Percentiles rank a stretch among this genome's conserved stretches.
Evolutionary conservation across 35 echinoderm and acorn worm species (phyloP).

Genomic region (Ophioderma brevispina): DNA sequence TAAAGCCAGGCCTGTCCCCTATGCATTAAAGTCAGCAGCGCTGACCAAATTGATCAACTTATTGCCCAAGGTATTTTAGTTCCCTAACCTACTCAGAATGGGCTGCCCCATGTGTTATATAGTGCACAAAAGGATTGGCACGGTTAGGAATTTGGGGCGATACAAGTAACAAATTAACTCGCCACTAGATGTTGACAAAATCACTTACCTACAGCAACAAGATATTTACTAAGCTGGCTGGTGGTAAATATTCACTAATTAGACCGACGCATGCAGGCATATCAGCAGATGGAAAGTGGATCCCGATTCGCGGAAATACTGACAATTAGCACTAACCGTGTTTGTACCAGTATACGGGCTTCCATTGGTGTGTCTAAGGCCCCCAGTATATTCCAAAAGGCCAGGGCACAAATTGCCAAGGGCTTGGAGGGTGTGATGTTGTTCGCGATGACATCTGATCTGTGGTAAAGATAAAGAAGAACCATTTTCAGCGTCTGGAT

Average conservation of each 20-base stretch:
- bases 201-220: slow-evolving; percentile 45
- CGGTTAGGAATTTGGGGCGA: slow-evolving; percentile 38
- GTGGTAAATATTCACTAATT: slow-evolving; percentile 40
- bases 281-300: slow-evolving; percentile 53
- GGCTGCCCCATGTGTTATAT: slow-evolving; percentile 33
- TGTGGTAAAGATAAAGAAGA: slow-evolving; percentile 26
- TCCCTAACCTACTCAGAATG: slow-evolving; percentile 36
- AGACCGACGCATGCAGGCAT: slow-evolving; percentile 47
- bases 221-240: slow-evolving; percentile 57
- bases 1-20: slow-evolving; percentile 56
- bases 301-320: slow-evolving; percentile 4
- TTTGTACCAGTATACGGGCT: slow-evolving; percentile 25
- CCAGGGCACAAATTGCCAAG: slow-evolving; percentile 17
- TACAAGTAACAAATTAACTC: slow-evolving; percentile 48
- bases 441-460: slow-evolving; percentile 77
- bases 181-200: slow-evolving; percentile 15
- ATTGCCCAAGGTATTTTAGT: not conserved
- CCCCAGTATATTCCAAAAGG: slow-evolving; percentile 45
- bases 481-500: slow-evolving; percentile 20
- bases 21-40: slow-evolving; percentile 46
- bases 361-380: slow-evolving; percentile 53
- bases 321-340: slow-evolving; percentile 30
- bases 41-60: slow-evolving; percentile 28
- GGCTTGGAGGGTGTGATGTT: slow-evolving; percentile 23
- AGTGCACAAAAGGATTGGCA: slow-evolving; percentile 28